Evolutionary conservation across 2,113 vertebrate species (phyloP).

Genomic region (Toxostoma redivivum): DNA sequence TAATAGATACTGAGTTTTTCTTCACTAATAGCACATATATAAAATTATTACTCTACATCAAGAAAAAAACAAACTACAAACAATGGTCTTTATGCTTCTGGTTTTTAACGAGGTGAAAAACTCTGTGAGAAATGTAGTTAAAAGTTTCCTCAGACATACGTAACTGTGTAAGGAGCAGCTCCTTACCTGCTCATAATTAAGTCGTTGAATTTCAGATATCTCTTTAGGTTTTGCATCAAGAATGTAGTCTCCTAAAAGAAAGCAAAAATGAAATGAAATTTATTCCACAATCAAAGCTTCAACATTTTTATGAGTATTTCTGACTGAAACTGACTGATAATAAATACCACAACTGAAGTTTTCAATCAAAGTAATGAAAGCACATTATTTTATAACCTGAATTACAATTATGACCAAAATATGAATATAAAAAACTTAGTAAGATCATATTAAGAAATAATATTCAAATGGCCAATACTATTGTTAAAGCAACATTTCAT

Average conservation of each 20-base stretch:
- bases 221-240: slow-evolving; percentile 98
- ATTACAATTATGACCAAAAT: background rate
- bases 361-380: background rate
- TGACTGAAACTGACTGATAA: background rate
- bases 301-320: background rate
- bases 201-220: slow-evolving; percentile 94
- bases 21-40: background rate
- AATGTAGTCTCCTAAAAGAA: slow-evolving; percentile 93
- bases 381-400: background rate
- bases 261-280: slow-evolving; percentile 32
- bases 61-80: background rate
- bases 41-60: background rate
- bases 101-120: background rate
- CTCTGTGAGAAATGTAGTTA: background rate
- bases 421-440: background rate
- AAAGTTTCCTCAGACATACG: background rate
- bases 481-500: background rate
- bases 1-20: background rate
- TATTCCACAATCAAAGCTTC: background rate
- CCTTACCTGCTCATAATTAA: slow-evolving; percentile 98
- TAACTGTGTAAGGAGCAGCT: background rate
- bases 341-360: background rate
- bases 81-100: background rate
- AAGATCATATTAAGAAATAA: background rate
- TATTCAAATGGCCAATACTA: background rate